Base-by-base conservation (phyloP, 2,888 invertebrate species). In the Sarcophaga rosellei region DNA sequence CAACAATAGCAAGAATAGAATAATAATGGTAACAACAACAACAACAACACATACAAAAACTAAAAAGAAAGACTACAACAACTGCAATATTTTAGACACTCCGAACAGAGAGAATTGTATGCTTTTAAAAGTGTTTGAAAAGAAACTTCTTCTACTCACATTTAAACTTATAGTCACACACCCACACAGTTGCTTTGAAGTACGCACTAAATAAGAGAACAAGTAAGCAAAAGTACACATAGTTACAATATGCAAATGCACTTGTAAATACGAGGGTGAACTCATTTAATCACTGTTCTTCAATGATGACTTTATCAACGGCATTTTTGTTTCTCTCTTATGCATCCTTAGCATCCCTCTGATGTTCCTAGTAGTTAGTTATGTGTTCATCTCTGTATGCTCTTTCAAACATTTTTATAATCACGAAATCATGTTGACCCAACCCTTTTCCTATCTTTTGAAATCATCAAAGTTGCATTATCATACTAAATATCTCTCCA, bases 71-170 rank as follows among this genome's bases (percentile, higher is more conserved):
- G 35, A 44, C 25, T 70, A 47, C 62, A 69, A 53, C 15, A 59
- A 63, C 63, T 15, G 53, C 23, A 21, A 47, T 47, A 53, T 53
- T 53, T 53, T 15, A 69, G 47, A 69, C 21, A 23, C 10, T 1
- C 15, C n/a, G n/a, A 69, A 15, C 5, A 21, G 21, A 23, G 8
- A 77, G 59, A 62, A n/a, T 44, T 69, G n/a, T 21, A 72, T 72
- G 47, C 73, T 25, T 61, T 45, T 59, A 63, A 74, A 78, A 74
- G 68, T 74, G 53, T 75, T 79, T 65, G 65, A 59, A 53, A 79
- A 84, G 20, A 53, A 75, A 68, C 35, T 75, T 81, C 69, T 74
- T 35, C 35, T 35, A 35, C 73, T n/a, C 80, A 80, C 80, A 68
- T 74, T 80, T 66, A n/a, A 79, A 47, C 53, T 35, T 21, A 45